Base-by-base conservation (phyloP, 2,888 invertebrate genomes). In the Formica aserva region DNA sequence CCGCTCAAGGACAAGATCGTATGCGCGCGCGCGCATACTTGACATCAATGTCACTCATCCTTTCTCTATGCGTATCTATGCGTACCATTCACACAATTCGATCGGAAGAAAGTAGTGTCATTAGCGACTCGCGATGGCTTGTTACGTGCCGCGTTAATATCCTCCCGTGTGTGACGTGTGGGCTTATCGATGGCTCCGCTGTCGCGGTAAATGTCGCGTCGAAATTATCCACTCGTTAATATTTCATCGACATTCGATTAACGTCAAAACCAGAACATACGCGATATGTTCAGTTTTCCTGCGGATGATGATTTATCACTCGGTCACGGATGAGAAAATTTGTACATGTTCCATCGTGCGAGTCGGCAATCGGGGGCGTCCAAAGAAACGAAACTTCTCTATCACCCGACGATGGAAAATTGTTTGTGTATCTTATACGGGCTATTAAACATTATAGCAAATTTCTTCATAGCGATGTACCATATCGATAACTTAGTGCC, bases 141-240 rank as follows among this genome's bases (percentile, higher is more conserved):
- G 89, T 88, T 88, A 87, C 67, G 52, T 69, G 41, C 55, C 9
- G 55, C 75, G 76, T 72, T 86, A 88, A 85, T 82, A 72, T 71
- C 66, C 60, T 52, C 18, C 13, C 22, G 35, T n/a, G 1, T 15
- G 67, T 52, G 74, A 52, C 67, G 52, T 63, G 15, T 6, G 32
- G 5, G 48, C 55, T 75, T 75, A 84, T 65, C 76, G 81, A 74
- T 62, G 52, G 63, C 41, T 11, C 57, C 22, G 72, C 38, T 62
- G 29, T 66, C 62, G 71, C 66, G 77, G 78, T 3, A 76, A 65
- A 76, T 60, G 83, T 75, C 81, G 74, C 65, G 80, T 72, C 81
- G 84, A 75, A 82, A 66, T 81, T 81, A 74, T 81, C 48, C 66
- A 81, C 84, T 88, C 87, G 87, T 88, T 87, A 89, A 88, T 84